Evolutionary conservation across 2,797 vertebrate species (phyloP).

Genomic region (Coluber constrictor): DNA sequence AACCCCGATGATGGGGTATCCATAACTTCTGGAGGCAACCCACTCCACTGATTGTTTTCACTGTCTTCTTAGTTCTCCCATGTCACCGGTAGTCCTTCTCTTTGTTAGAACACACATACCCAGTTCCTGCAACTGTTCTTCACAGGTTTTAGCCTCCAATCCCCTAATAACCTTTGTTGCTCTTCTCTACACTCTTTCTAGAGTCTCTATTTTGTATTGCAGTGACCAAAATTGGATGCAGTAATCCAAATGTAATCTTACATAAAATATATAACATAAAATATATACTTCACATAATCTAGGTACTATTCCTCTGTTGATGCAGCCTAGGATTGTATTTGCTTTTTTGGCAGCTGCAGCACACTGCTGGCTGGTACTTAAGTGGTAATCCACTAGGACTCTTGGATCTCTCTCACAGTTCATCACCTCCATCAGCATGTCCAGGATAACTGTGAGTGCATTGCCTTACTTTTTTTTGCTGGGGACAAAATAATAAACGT

Average conservation of each 20-base stretch:
- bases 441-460: background rate
- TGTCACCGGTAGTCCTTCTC: background rate
- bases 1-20: background rate
- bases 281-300: background rate
- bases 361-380: background rate
- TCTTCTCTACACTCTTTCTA: background rate
- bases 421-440: background rate
- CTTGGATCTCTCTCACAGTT: background rate
- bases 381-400: background rate
- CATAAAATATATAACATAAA: background rate
- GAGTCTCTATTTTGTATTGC: background rate
- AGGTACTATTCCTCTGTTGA: background rate
- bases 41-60: background rate
- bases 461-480: background rate
- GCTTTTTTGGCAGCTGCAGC: background rate
- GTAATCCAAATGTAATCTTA: background rate
- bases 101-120: background rate
- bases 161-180: background rate
- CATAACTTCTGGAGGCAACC: background rate
- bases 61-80: background rate
- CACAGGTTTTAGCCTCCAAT: background rate
- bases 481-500: background rate
- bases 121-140: background rate
- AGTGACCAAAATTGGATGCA: background rate
- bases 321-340: background rate